phyloP scores from a whole-genome alignment of 2,113 vertebrate genomes.

The Scomber japonicus region DNA sequence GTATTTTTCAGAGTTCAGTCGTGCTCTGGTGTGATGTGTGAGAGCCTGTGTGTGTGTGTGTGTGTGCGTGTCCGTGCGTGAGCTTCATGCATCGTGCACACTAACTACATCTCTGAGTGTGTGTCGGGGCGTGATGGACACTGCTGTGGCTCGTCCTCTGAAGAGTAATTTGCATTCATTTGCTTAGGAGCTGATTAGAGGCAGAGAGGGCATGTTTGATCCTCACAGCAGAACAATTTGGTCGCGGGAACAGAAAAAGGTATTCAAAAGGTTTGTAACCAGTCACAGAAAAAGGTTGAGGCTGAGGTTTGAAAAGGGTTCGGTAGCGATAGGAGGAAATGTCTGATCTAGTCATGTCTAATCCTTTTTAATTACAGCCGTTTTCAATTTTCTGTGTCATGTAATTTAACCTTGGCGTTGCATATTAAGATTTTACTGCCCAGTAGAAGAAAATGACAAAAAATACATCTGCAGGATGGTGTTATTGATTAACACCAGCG shows the following conservation, averaged over 20 bases:
- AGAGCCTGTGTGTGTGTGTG: conserved; percentile 21
- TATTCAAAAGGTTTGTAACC: conserved; percentile 17
- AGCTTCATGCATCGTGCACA: conserved; percentile 41
- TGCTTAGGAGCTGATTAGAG: conserved; percentile 68
- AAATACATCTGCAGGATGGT: conserved; percentile 20
- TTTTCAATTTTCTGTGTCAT: background rate
- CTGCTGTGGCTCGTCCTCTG: conserved; percentile 64
- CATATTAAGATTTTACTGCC: background rate
- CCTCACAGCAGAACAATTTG: conserved; percentile 44
- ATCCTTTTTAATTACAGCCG: conserved; percentile 6
- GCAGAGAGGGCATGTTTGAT: conserved; percentile 59
- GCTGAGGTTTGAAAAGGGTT: background rate
- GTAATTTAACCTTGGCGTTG: conserved; percentile 36
- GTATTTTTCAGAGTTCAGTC: conserved; percentile 19
- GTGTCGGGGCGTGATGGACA: conserved; percentile 60
- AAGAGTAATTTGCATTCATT: conserved; percentile 72
- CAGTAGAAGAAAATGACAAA: background rate
- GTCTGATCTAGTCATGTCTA: background rate
- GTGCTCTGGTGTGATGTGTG: conserved; percentile 18
- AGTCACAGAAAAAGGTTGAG: conserved; percentile 10
- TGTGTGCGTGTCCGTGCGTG: conserved; percentile 8
- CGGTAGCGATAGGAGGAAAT: background rate
- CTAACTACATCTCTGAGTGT: conserved; percentile 59
- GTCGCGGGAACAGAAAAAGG: conserved; percentile 22
- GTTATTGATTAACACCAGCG: conserved; percentile 48